phyloP scores from a whole-genome alignment of 2,888 invertebrate genomes.

The Andricus quercusramuli region DNA sequence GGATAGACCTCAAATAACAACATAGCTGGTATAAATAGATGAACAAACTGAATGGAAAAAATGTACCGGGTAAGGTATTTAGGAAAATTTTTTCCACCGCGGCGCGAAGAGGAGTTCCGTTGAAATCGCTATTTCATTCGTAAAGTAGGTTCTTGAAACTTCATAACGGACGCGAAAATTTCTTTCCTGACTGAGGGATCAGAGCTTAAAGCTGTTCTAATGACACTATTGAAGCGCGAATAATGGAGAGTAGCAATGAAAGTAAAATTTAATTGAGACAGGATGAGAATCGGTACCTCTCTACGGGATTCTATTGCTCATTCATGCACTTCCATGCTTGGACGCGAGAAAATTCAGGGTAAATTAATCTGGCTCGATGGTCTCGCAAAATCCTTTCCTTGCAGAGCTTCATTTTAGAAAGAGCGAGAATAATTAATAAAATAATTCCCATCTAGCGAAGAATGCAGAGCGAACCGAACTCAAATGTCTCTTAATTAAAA shows the following conservation, averaged over 20 bases:
- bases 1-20: background rate
- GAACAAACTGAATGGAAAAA: background rate
- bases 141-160: background rate
- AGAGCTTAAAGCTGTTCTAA: background rate
- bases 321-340: background rate
- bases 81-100: background rate
- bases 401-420: background rate
- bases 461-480: too few species aligned
- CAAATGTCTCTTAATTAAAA: background rate
- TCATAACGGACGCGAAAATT: background rate
- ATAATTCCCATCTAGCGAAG: background rate
- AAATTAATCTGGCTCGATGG: background rate
- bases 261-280: conserved; percentile 15
- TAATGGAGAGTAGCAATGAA: background rate
- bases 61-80: background rate
- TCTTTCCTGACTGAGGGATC: conserved; percentile 3
- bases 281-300: conserved; percentile 3
- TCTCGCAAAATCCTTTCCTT: background rate
- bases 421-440: background rate
- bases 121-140: conserved; percentile 4
- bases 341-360: conserved; percentile 11
- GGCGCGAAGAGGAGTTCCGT: background rate
- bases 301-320: conserved; percentile 1
- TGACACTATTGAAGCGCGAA: background rate
- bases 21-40: background rate